Evolutionary conservation across 2,797 vertebrate species (phyloP).

Genomic region (Chiloscyllium punctatum): DNA sequence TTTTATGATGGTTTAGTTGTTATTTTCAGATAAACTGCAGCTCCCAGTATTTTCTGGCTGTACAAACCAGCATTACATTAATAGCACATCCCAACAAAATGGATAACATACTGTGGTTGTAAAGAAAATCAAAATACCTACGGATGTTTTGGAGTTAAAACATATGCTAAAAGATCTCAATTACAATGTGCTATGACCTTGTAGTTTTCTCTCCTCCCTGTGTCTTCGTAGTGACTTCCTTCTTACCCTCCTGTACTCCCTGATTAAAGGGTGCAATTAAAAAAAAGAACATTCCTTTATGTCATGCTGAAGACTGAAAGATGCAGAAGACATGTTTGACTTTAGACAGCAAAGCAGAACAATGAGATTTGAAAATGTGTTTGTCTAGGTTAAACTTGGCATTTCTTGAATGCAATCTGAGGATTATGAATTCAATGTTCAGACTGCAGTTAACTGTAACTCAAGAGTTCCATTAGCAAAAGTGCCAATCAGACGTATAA

Average conservation of each 20-base stretch:
- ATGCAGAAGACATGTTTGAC: neutral
- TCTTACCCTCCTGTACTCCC: neutral
- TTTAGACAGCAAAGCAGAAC: neutral
- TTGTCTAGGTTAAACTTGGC: neutral
- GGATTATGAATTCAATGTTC: neutral
- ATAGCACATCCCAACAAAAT: neutral
- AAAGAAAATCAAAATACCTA: neutral
- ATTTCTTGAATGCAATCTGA: neutral
- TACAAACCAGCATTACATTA: neutral
- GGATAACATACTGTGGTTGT: neutral
- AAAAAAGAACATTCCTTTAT: neutral
- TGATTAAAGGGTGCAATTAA: neutral
- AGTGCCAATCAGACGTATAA: neutral
- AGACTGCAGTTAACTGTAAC: neutral
- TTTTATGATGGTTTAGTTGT: neutral
- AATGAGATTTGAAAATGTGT: neutral
- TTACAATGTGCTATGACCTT: neutral
- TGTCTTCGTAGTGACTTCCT: no score
- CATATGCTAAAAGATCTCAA: neutral
- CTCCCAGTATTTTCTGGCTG: neutral
- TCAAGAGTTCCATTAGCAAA: neutral
- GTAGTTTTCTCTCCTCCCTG: neutral
- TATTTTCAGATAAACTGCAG: neutral
- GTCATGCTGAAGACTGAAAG: neutral
- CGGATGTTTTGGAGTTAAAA: neutral